Percentiles rank a stretch among this genome's conserved stretches.
phyloP scores from a whole-genome alignment of 30 jellyfish, hydroid and myxozoan genomes.

The Nemopilema nomurai region DNA sequence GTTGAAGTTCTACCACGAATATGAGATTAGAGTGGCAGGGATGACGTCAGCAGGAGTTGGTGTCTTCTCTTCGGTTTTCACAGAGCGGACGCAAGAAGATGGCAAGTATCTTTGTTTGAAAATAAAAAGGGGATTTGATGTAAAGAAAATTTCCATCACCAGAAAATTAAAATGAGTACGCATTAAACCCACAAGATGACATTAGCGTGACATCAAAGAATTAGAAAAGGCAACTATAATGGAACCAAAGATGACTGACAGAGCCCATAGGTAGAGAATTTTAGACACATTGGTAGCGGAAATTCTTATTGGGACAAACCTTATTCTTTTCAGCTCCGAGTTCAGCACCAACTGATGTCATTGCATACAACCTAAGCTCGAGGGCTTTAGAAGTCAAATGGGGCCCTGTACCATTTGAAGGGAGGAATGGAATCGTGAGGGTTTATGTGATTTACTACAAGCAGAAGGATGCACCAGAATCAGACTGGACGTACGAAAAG shows the following conservation, averaged over 20 bases:
- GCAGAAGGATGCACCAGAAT: constrained; percentile 18
- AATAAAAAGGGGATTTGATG: no score
- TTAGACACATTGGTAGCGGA: no score
- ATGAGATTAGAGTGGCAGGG: constrained; percentile 33
- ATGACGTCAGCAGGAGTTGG: constrained; percentile 32
- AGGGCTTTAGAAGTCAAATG: constrained; percentile 21
- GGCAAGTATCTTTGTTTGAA: constrained; percentile 4
- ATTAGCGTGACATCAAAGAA: no score
- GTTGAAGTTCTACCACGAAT: not conserved
- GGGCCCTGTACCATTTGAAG: constrained; percentile 27
- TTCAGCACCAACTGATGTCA: not conserved
- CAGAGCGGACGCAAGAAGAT: constrained; percentile 23
- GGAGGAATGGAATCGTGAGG: constrained; percentile 30
- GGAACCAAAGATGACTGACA: no score
- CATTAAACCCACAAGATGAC: no score
- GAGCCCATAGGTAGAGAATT: no score
- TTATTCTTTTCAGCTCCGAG: constrained; percentile 40
- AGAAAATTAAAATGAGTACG: no score
- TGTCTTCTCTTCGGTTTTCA: not conserved
- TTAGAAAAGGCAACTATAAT: no score
- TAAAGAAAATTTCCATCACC: no score
- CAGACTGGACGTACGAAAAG: constrained; percentile 16
- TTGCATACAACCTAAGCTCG: constrained; percentile 26
- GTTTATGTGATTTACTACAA: constrained; percentile 31
- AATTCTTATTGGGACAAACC: no score